Evolutionary conservation across 2,113 vertebrate species (phyloP).

Genomic region (Atractosteus spatula): DNA sequence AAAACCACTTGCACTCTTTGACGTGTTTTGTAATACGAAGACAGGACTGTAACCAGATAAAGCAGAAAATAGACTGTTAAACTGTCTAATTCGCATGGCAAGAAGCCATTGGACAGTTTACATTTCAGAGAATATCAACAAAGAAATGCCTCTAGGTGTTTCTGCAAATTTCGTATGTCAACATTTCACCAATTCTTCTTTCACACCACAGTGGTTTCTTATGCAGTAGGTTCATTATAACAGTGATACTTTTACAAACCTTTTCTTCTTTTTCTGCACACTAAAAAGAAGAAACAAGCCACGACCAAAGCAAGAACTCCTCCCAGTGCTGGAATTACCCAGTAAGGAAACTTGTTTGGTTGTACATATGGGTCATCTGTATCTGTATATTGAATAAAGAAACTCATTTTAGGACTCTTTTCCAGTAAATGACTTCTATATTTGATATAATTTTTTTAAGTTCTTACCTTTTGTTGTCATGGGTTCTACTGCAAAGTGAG

Average conservation of each 20-base stretch:
- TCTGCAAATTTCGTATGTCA: too few relatives aligned
- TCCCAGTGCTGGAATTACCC: neutral
- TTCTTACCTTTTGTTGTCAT: neutral
- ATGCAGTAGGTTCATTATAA: neutral
- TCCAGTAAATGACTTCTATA: neutral
- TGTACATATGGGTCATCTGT: neutral
- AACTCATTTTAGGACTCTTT: neutral
- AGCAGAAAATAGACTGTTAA: too few relatives aligned
- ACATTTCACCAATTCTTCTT: too few relatives aligned
- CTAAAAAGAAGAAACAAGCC: constrained; percentile 9
- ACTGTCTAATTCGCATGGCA: too few relatives aligned
- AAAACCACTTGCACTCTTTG: too few relatives aligned
- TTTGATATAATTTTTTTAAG: neutral
- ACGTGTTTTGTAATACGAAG: too few relatives aligned
- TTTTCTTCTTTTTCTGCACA: neutral
- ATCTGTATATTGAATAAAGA: neutral
- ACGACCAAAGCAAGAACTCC: constrained; percentile 18
- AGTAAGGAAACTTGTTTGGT: neutral
- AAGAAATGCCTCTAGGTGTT: too few relatives aligned
- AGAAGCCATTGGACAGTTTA: too few relatives aligned
- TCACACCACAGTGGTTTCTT: neutral
- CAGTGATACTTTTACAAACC: constrained; percentile 20
- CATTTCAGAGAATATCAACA: too few relatives aligned
- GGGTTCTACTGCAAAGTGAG: neutral
- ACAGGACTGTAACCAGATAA: too few relatives aligned